Evolutionary conservation across 2,113 vertebrate species (phyloP).

Genomic region (Cavia aperea): DNA sequence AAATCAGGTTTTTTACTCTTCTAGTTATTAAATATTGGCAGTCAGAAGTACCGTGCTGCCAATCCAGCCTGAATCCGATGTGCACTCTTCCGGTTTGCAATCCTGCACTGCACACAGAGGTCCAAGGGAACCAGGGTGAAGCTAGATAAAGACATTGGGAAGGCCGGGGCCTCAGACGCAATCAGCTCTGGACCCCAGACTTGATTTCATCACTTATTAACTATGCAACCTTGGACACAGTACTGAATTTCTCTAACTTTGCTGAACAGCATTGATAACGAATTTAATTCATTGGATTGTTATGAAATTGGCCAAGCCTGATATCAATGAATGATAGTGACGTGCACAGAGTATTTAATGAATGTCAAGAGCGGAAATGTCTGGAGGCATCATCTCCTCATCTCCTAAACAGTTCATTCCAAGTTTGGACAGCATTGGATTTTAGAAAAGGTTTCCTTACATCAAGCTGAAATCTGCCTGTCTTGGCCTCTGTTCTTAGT

Average conservation of each 20-base stretch:
- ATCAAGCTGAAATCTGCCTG: not conserved
- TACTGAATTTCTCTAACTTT: not conserved
- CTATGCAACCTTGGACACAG: not conserved
- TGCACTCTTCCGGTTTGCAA: not conserved
- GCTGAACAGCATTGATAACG: not conserved
- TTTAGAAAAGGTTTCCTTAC: not conserved
- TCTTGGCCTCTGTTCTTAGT: not conserved
- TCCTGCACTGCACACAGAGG: not conserved
- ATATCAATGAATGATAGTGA: not conserved
- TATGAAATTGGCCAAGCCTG: not conserved
- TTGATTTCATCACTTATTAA: not conserved
- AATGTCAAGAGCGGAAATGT: not conserved
- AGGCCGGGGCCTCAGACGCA: not conserved
- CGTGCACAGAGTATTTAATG: not conserved
- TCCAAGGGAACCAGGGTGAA: not conserved
- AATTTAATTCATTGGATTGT: not conserved
- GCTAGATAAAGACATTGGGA: not conserved
- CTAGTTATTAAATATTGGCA: slow-evolving; percentile 24
- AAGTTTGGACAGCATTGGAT: not conserved
- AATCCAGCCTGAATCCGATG: slow-evolving; percentile 5
- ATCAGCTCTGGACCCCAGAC: not conserved
- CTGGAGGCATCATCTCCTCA: not conserved
- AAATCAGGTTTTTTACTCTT: slow-evolving; percentile 37
- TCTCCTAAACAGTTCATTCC: not conserved
- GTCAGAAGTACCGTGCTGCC: not conserved